A percentile compares a stretch with the other conserved stretches of the same genome.
These are phyloP conservation scores for Sapayoa aenigma DNA, from an alignment of 2,113 vertebrate genomes.

Conservation along the genomic window DNA sequence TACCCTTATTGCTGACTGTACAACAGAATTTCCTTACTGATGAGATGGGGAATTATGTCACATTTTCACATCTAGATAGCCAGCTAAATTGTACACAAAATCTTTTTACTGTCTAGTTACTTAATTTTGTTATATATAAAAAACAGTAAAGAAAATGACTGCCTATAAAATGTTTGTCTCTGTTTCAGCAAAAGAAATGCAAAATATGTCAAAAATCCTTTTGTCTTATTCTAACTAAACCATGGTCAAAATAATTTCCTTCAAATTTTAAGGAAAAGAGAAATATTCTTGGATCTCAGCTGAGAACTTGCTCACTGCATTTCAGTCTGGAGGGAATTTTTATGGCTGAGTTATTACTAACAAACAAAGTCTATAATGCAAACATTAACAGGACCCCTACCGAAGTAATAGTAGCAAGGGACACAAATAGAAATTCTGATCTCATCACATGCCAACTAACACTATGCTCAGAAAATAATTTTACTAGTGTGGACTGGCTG, in stretches of 20 bases:
- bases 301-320: background rate
- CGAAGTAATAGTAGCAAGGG: background rate
- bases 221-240: slow-evolving; percentile 30
- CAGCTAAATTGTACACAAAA: background rate
- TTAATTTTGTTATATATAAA: slow-evolving; percentile 12
- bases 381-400: slow-evolving; percentile 40
- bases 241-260: slow-evolving; percentile 28
- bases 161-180: slow-evolving; percentile 3
- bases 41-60: background rate
- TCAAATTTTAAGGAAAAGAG: slow-evolving; percentile 36
- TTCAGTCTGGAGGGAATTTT: slow-evolving; percentile 41
- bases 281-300: background rate
- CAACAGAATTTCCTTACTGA: background rate
- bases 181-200: slow-evolving; percentile 9
- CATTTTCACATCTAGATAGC: background rate
- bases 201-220: slow-evolving; percentile 38
- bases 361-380: slow-evolving; percentile 44
- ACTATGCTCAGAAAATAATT: background rate
- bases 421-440: slow-evolving; percentile 13
- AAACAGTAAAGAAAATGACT: background rate
- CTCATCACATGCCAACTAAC: background rate
- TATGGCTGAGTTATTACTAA: slow-evolving; percentile 33
- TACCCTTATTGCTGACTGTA: background rate
- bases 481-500: background rate
- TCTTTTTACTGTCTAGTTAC: background rate